Conservation (phyloP, 2,797 vertebrate species). For the Margarornis squamiger region DNA sequence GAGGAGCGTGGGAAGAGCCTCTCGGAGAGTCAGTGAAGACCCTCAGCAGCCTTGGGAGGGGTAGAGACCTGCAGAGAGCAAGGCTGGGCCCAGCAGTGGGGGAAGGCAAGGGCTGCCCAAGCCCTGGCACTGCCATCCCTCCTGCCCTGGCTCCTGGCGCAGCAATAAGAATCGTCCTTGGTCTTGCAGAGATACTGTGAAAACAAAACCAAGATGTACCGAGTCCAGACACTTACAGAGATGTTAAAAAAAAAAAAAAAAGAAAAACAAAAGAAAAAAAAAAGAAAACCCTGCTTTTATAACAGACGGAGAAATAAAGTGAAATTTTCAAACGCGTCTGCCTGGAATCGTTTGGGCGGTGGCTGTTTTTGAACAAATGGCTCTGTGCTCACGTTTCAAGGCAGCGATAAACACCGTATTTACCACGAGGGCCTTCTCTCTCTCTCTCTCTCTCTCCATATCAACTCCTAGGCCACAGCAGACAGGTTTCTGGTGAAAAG, state of each 20-base stretch:
- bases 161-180: conserved; percentile 74
- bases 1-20: background rate
- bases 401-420: background rate
- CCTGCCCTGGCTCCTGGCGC: conserved; percentile 5
- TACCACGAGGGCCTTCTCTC: background rate
- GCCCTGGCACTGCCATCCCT: background rate
- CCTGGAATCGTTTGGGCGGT: background rate
- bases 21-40: background rate
- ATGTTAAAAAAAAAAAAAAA: conserved; percentile 22
- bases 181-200: conserved; percentile 78
- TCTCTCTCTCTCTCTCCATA: background rate
- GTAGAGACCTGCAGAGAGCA: background rate
- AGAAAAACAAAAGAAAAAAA: background rate
- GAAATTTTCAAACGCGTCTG: conserved; percentile 69
- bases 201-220: conserved; percentile 59
- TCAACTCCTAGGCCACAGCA: background rate
- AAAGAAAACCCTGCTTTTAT: conserved; percentile 55
- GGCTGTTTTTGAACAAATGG: background rate
- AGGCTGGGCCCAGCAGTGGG: background rate
- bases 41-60: background rate
- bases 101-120: background rate
- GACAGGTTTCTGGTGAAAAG: background rate
- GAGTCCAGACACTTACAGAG: conserved; percentile 61
- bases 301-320: conserved; percentile 75
- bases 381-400: background rate